These are phyloP conservation scores for Macrosiphum euphorbiae DNA, from an alignment of 2,888 invertebrate species.

Conservation along the genomic window DNA sequence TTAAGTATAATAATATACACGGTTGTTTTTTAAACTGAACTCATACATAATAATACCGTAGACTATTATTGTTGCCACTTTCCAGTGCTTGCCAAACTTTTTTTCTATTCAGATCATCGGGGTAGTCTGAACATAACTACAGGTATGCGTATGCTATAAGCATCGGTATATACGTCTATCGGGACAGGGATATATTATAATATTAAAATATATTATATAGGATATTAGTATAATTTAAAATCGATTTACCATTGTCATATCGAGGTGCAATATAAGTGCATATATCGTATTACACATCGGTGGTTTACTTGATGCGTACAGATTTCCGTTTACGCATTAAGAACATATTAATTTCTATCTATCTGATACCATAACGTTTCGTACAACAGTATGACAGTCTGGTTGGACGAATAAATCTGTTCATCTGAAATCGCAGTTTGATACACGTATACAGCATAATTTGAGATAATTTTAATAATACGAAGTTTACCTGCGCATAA, in stretches of 20 bases:
- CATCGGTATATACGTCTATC: not conserved
- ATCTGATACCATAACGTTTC: not conserved
- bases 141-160: not conserved
- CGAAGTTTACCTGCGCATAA: not conserved
- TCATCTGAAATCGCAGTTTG: not conserved
- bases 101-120: not conserved
- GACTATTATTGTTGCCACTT: not conserved
- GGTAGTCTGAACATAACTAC: not conserved
- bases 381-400: no score
- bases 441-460: not conserved
- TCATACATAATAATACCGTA: not conserved
- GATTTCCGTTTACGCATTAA: not conserved
- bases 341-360: conserved; percentile 35
- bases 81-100: not conserved
- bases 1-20: not conserved
- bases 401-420: not conserved
- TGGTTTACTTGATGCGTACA: not conserved
- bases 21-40: not conserved
- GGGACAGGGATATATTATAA: not conserved
- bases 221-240: not conserved
- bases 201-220: not conserved
- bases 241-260: not conserved
- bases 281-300: not conserved
- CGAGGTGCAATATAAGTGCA: not conserved
- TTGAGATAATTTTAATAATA: not conserved